Conservation (phyloP, 2,888 invertebrate genomes). For the Zaprionus obscuricornis region DNA sequence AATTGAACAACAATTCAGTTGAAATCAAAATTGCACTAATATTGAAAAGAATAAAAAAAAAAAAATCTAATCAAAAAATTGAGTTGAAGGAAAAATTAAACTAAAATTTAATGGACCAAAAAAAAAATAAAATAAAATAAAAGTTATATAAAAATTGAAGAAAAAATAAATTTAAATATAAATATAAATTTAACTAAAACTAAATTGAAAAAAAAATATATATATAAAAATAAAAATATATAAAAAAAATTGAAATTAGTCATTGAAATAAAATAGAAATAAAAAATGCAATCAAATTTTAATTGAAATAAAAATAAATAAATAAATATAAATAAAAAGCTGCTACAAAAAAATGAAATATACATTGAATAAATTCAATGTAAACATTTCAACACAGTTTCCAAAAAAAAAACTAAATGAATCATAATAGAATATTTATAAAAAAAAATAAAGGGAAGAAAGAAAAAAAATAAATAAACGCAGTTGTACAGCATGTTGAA, state of each 20-base stretch:
- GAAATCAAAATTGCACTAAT: background rate
- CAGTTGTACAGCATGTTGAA: too few species aligned
- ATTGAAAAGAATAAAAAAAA: too few species aligned
- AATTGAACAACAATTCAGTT: conserved; percentile 17
- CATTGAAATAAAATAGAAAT: background rate
- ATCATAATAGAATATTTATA: too few species aligned
- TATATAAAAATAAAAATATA: background rate
- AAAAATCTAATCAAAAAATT: too few species aligned
- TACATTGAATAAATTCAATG: too few species aligned
- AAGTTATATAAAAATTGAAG: too few species aligned
- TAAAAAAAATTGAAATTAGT: background rate
- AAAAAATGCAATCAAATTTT: background rate
- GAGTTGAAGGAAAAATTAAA: background rate
- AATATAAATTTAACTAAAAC: background rate
- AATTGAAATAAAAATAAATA: conserved; percentile 8
- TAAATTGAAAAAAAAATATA: background rate
- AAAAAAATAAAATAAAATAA: background rate
- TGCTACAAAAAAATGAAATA: background rate
- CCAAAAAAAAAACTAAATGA: too few species aligned
- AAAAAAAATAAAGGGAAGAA: too few species aligned
- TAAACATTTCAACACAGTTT: too few species aligned
- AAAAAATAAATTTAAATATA: too few species aligned
- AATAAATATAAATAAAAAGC: background rate
- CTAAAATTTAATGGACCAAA: background rate
- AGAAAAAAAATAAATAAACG: too few species aligned